Percentiles rank a stretch among this genome's conserved stretches.
phyloP scores from a whole-genome alignment of 2,797 vertebrate species.

The Otus scops region DNA sequence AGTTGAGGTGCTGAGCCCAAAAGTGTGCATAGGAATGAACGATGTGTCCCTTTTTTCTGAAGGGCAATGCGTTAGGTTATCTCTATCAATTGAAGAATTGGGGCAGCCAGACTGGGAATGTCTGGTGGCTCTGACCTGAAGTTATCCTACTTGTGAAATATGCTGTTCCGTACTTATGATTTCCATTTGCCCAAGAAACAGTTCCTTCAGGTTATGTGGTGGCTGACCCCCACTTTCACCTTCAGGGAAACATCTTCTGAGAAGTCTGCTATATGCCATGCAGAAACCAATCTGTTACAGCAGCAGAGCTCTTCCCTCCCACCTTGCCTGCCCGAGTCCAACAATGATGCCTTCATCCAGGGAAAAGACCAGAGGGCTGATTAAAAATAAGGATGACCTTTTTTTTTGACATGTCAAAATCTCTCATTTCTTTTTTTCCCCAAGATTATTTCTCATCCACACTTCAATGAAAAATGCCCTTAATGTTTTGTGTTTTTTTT shows the following conservation, averaged over 20 bases:
- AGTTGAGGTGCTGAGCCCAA: background rate
- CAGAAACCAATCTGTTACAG: background rate
- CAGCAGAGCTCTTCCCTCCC: background rate
- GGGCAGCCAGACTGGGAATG: background rate
- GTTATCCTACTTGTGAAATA: background rate
- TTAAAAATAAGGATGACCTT: slow-evolving; percentile 47
- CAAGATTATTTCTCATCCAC: background rate
- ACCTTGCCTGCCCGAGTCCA: background rate
- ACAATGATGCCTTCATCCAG: background rate
- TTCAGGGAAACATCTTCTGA: background rate
- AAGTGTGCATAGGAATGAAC: background rate
- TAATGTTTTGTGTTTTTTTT: background rate
- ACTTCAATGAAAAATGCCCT: slow-evolving; percentile 21
- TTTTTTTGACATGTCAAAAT: slow-evolving; percentile 15
- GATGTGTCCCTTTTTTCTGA: background rate
- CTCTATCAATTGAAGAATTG: background rate
- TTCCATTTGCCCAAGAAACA: background rate
- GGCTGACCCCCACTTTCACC: background rate
- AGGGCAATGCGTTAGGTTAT: background rate
- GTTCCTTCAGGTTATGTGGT: background rate
- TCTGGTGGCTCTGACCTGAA: background rate
- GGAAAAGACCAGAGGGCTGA: background rate
- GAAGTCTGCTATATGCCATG: background rate
- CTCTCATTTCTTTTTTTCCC: slow-evolving; percentile 43
- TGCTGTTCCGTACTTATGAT: background rate